Percentiles rank a stretch among this genome's conserved stretches.
phyloP scores from a whole-genome alignment of 1,140 invertebrate species.

The Nebria ingens region DNA sequence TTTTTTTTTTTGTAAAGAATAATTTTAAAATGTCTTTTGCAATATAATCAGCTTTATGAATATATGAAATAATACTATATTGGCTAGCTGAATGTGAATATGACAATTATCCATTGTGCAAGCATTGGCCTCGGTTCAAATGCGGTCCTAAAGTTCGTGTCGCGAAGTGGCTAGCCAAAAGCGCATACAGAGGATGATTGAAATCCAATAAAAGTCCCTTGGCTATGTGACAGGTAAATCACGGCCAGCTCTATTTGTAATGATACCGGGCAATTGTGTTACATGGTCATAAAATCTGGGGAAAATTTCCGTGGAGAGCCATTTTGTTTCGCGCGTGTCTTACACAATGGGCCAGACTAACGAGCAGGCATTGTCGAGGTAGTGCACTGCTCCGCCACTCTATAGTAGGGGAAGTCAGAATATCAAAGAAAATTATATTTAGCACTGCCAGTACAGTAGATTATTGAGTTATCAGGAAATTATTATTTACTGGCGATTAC shows the following conservation, averaged over 20 bases:
- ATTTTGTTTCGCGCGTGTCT: not conserved
- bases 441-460: too few species aligned
- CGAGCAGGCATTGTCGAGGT: not conserved
- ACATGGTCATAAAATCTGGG: not conserved
- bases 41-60: too few species aligned
- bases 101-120: not conserved
- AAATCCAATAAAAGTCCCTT: not conserved
- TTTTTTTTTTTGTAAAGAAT: too few species aligned
- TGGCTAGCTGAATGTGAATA: not conserved
- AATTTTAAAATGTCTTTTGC: too few species aligned
- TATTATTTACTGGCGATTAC: too few species aligned
- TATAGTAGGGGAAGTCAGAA: too few species aligned
- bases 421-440: too few species aligned
- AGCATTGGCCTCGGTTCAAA: constrained; percentile 1
- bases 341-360: constrained; percentile 6
- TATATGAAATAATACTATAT: too few species aligned
- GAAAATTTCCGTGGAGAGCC: constrained; percentile 2
- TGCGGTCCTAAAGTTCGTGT: not conserved
- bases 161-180: not conserved
- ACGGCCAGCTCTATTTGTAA: not conserved
- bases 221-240: constrained; percentile 1
- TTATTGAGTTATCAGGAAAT: too few species aligned
- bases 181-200: not conserved
- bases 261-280: not conserved
- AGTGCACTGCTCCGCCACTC: too few species aligned